These are phyloP conservation scores for Melipona quadrifasciata DNA, from an alignment of 1,140 invertebrate species.

Conservation along the genomic window DNA sequence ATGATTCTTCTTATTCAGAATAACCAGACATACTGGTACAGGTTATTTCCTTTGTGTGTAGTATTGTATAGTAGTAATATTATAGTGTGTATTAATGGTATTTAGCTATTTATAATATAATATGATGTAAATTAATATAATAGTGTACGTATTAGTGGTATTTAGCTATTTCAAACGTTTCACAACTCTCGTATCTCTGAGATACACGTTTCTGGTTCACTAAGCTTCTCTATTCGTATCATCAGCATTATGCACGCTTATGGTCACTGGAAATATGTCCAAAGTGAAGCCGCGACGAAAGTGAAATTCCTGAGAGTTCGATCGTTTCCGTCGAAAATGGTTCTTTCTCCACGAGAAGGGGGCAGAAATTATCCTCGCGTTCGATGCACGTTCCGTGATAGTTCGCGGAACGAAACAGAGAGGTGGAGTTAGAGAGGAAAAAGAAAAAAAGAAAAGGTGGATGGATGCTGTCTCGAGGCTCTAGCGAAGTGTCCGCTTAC, in stretches of 20 bases:
- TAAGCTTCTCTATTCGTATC: neutral
- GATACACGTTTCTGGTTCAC: neutral
- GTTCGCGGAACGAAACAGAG: conserved; percentile 23
- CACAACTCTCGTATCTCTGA: neutral
- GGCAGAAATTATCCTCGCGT: conserved; percentile 12
- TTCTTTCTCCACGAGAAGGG: neutral
- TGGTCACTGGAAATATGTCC: neutral
- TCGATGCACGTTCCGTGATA: conserved; percentile 7
- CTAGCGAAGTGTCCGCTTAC: conserved; percentile 68
- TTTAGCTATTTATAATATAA: neutral
- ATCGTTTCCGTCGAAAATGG: neutral
- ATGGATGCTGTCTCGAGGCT: conserved; percentile 61
- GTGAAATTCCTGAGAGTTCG: neutral
- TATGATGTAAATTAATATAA: no score
- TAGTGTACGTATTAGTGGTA: neutral
- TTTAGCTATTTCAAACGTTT: neutral
- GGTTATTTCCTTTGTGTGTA: no score
- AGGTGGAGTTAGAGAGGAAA: neutral
- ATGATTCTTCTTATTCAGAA: no score
- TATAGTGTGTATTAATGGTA: no score
- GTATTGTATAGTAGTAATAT: no score
- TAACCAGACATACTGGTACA: no score
- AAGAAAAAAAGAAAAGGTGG: conserved; percentile 46
- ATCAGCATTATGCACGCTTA: neutral
- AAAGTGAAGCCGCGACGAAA: no score